Evolutionary conservation across 2,888 invertebrate species (phyloP), one percentile per base, ranked within the genome.

Genomic region (Mythimna lalbum): DNA sequence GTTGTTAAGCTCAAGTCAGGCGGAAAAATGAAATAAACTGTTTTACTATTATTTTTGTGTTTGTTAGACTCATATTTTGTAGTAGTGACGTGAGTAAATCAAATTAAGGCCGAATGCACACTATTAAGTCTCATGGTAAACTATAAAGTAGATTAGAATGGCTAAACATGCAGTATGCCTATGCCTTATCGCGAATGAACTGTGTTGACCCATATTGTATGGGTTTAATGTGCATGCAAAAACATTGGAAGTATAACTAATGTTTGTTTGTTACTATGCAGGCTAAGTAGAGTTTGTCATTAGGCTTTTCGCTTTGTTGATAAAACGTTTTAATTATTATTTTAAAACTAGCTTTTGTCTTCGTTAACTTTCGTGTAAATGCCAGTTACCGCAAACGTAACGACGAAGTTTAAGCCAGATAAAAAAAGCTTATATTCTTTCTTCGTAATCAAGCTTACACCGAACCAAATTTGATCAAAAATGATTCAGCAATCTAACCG

Each of bases 71-170:
- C 12, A 14, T 17, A 50, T 43, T 69, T 43, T 21, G 33, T 33
- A 21, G n/a, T 27, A 4, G 19, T 71, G 52, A 57, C 81, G 81
- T 81, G 66, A 67, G 33, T 21, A 19, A 67, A 67, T 31, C 62
- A 12, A 78, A 78, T 81, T 64, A 65, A 71, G n/a, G 31, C 52
- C 27, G 14, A 76, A 66, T 56, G 66, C 66, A 61, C 12, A 62
- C n/a, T 21, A 47, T 36, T 57, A 43, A 50, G 49, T 21, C n/a
- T n/a, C 57, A 55, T 0, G 57, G 52, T 10, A 33, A 12, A 52
- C 31, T 23, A 66, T 70, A 55, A 63, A 77, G 52, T 81, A 77
- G 67, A 77, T 79, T 72, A 68, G 50, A 69, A 49, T 53, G 52
- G 33, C 14, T n/a, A 19, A 27, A 61, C 62, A 67, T 63, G 49